Conservation (phyloP, 1,140 invertebrate species). For the Bradysia coprophila region DNA sequence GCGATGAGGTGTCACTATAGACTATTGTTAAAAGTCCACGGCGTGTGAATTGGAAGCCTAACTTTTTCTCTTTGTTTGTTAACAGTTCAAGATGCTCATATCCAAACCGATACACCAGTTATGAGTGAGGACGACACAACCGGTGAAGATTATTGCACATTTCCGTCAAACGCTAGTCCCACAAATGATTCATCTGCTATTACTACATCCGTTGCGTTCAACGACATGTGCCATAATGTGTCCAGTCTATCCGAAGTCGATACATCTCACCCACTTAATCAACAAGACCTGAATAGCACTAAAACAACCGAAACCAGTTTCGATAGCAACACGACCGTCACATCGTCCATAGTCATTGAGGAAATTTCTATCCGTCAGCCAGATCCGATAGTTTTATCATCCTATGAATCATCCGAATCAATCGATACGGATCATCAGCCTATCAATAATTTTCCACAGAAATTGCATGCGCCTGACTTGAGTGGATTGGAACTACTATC, state of each 20-base stretch:
- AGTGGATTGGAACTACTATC: slow-evolving; percentile 64
- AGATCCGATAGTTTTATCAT: neutral
- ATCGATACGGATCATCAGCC: neutral
- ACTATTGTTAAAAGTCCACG: no score
- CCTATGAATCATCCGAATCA: neutral
- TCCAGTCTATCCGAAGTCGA: slow-evolving; percentile 1
- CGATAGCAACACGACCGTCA: neutral
- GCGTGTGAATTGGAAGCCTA: no score
- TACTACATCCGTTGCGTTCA: neutral
- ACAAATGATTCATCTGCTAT: no score
- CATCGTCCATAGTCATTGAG: neutral
- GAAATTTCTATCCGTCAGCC: neutral
- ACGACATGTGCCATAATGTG: slow-evolving; percentile 7
- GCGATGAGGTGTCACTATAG: no score
- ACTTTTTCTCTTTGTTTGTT: no score
- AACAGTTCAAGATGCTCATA: slow-evolving; percentile 58
- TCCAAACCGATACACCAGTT: slow-evolving; percentile 50
- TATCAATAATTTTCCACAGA: slow-evolving; percentile 23
- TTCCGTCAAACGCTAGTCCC: neutral
- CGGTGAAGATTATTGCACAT: slow-evolving; percentile 1
- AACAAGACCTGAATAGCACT: neutral
- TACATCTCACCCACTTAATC: neutral
- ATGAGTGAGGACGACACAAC: slow-evolving; percentile 18
- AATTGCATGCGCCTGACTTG: slow-evolving; percentile 27
- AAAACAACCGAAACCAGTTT: neutral